These are phyloP conservation scores for Beaufortia kweichowensis DNA, from an alignment of 2,113 vertebrate genomes.

Conservation along the genomic window DNA sequence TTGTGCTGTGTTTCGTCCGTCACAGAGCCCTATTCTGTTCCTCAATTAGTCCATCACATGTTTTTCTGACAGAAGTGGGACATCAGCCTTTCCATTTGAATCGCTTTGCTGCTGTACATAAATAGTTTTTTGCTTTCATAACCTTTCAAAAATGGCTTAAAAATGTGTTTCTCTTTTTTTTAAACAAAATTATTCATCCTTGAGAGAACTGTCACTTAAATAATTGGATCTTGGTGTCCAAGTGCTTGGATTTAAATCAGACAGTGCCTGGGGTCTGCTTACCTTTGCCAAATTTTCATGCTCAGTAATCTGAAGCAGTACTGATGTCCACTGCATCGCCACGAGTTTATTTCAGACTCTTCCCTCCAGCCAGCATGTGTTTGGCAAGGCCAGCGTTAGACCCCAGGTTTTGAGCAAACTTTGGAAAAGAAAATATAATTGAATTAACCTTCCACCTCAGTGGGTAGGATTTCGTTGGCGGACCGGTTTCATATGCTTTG, in stretches of 20 bases:
- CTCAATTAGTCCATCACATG: conserved; percentile 30
- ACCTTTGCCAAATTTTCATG: conserved; percentile 57
- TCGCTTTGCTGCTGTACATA: conserved; percentile 45
- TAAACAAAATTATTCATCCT: conserved; percentile 64
- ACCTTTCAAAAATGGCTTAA: conserved; percentile 50
- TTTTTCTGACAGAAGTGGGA: conserved; percentile 33
- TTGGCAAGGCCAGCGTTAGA: conserved; percentile 35
- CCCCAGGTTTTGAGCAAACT: conserved; percentile 21
- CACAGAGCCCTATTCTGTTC: conserved; percentile 36
- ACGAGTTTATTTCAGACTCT: conserved; percentile 45
- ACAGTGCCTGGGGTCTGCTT: conserved; percentile 68
- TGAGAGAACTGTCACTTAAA: conserved; percentile 64
- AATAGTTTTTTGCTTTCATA: conserved; percentile 61
- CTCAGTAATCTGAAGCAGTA: conserved; percentile 46
- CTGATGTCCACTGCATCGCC: conserved; percentile 39
- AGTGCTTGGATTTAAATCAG: conserved; percentile 61
- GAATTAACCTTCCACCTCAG: conserved; percentile 41
- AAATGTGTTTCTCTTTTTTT: conserved; percentile 58
- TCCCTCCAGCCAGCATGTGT: conserved; percentile 41
- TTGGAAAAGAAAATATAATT: conserved; percentile 32
- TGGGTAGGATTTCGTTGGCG: neutral
- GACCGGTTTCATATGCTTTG: neutral
- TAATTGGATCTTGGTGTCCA: conserved; percentile 70
- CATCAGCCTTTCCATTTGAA: conserved; percentile 42
- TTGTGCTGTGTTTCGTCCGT: conserved; percentile 3